phyloP scores from a whole-genome alignment of 1,140 invertebrate species.

The Zophobas morio region DNA sequence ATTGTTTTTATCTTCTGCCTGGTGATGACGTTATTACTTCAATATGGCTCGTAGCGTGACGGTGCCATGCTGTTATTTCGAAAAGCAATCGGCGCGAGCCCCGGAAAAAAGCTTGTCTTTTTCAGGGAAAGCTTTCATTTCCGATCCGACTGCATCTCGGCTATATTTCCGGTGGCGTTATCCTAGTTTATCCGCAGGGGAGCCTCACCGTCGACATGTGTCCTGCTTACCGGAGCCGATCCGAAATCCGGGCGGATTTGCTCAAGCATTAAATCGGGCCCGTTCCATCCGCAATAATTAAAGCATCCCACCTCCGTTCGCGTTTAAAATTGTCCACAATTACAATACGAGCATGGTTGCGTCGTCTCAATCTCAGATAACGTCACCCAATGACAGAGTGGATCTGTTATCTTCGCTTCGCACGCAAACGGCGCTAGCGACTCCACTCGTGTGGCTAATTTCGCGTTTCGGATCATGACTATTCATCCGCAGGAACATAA shows the following conservation, averaged over 20 bases:
- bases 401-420: slow-evolving; percentile 71
- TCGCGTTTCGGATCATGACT: slow-evolving; percentile 42
- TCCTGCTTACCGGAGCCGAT: slow-evolving; percentile 61
- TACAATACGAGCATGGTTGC: slow-evolving; percentile 33
- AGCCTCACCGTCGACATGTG: slow-evolving; percentile 65
- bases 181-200: slow-evolving; percentile 70
- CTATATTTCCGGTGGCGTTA: slow-evolving; percentile 73
- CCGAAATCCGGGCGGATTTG: slow-evolving; percentile 61
- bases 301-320: slow-evolving; percentile 22
- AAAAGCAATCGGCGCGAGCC: slow-evolving; percentile 8
- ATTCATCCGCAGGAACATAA: slow-evolving; percentile 38
- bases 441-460: slow-evolving; percentile 41
- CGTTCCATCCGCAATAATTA: slow-evolving; percentile 46
- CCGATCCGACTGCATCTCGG: slow-evolving; percentile 68
- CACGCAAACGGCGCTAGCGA: slow-evolving; percentile 72
- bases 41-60: slow-evolving; percentile 5
- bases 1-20: too few relatives aligned
- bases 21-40: too few relatives aligned
- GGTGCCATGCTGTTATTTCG: slow-evolving; percentile 17
- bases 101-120: slow-evolving; percentile 65
- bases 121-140: slow-evolving; percentile 70
- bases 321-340: slow-evolving; percentile 38
- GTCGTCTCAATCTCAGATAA: slow-evolving; percentile 64
- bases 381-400: slow-evolving; percentile 72
- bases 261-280: slow-evolving; percentile 50